Conservation (phyloP, 1,140 invertebrate genomes). For the Lasaia peninsularis region DNA sequence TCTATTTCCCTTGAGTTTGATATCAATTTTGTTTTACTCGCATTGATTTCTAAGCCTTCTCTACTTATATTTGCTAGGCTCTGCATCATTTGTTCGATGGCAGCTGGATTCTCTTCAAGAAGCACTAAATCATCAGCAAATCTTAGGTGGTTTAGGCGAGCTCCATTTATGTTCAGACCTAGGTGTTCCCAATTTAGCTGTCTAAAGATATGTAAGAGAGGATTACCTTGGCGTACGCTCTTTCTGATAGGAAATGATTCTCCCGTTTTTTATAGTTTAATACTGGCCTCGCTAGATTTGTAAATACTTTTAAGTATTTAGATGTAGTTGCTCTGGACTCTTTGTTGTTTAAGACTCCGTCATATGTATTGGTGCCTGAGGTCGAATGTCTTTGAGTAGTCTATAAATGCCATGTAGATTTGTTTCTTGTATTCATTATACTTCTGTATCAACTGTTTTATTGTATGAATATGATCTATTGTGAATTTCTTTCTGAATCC, state of each 20-base stretch:
- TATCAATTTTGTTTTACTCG: constrained; percentile 25
- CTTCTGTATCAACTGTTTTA: neutral
- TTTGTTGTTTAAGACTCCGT: constrained; percentile 18
- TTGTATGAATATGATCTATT: neutral
- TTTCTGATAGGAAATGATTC: constrained; percentile 8
- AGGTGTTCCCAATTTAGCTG: too few species aligned
- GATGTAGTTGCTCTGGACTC: constrained; percentile 16
- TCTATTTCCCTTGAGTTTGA: too few species aligned
- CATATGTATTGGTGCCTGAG: neutral
- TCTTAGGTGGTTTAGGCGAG: too few species aligned
- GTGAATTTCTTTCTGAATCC: neutral
- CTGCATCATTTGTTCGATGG: too few species aligned
- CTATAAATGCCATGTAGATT: constrained; percentile 21
- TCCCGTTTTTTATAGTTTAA: neutral
- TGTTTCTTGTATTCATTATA: constrained; percentile 20
- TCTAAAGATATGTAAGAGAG: too few species aligned
- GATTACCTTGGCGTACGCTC: constrained; percentile 5
- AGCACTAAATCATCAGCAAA: too few species aligned
- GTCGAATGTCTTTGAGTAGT: constrained; percentile 9
- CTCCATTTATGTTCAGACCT: too few species aligned
- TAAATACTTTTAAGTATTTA: neutral
- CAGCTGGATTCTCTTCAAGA: too few species aligned
- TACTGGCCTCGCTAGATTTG: too few species aligned
- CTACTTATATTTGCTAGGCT: too few species aligned
- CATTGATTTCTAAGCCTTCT: constrained; percentile 24